Evolutionary conservation across 1,140 invertebrate species (phyloP).

Genomic region (Pararge aegeria): DNA sequence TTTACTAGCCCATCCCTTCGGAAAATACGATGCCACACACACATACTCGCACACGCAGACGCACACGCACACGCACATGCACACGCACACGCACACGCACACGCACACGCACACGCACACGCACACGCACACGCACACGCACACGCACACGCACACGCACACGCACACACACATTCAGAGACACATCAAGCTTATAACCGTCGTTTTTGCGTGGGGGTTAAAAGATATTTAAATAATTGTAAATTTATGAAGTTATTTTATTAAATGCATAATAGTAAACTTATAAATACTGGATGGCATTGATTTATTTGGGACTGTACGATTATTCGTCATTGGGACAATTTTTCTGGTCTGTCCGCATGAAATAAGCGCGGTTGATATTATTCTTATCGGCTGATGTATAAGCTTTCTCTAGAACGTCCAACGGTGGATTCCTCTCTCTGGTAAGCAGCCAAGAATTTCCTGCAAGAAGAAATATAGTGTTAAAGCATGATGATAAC

Average conservation of each 20-base stretch:
- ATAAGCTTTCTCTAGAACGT: slow-evolving; percentile 82
- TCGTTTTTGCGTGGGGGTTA: too few species aligned
- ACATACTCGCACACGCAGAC: too few species aligned
- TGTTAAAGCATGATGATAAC: neutral
- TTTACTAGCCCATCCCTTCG: too few species aligned
- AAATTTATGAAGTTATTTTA: slow-evolving; percentile 6
- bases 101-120: too few species aligned
- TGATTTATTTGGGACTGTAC: neutral
- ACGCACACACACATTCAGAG: too few species aligned
- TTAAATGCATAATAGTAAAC: slow-evolving; percentile 4
- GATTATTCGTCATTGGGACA: slow-evolving; percentile 68
- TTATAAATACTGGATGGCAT: slow-evolving; percentile 8
- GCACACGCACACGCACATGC: too few species aligned
- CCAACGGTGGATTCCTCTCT: slow-evolving; percentile 77
- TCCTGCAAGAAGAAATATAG: slow-evolving; percentile 70
- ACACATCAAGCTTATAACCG: too few species aligned
- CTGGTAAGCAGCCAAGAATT: slow-evolving; percentile 86
- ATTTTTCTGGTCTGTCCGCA: slow-evolving; percentile 83
- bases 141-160: too few species aligned
- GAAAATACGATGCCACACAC: too few species aligned
- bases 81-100: too few species aligned
- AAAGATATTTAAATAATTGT: neutral
- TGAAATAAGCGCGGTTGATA: slow-evolving; percentile 81
- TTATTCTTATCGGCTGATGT: slow-evolving; percentile 80
- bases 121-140: too few species aligned